These are phyloP conservation scores for Agrypnus murinus DNA, from an alignment of 2,888 invertebrate species.

Conservation along the genomic window DNA sequence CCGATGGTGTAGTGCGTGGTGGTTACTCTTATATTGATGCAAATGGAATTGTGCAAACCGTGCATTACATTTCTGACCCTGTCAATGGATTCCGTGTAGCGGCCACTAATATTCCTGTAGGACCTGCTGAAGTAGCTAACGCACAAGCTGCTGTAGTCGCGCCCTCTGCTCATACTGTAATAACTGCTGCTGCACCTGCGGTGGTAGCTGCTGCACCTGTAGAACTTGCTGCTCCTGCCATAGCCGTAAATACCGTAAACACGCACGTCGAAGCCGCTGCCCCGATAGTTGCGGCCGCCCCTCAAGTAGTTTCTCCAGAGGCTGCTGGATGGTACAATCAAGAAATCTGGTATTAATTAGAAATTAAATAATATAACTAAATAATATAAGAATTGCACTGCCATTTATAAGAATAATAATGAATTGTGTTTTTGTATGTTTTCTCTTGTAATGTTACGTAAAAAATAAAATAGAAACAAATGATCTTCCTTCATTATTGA, in stretches of 20 bases:
- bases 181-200: neutral
- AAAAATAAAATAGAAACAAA: too few species aligned
- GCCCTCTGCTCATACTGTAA: conserved; percentile 32
- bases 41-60: conserved; percentile 78
- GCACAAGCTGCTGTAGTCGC: conserved; percentile 38
- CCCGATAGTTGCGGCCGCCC: conserved; percentile 1
- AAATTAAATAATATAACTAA: conserved; percentile 14
- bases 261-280: neutral
- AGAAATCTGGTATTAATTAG: conserved; percentile 56
- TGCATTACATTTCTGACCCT: conserved; percentile 78
- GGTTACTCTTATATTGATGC: conserved; percentile 82
- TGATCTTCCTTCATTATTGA: too few species aligned
- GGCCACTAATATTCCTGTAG: conserved; percentile 78
- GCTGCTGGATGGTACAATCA: conserved; percentile 52
- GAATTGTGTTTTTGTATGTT: conserved; percentile 4
- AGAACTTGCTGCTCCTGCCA: neutral
- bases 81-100: conserved; percentile 79
- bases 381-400: neutral
- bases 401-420: conserved; percentile 1
- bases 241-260: neutral
- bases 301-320: conserved; percentile 30
- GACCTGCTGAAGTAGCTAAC: conserved; percentile 40
- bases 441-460: too few species aligned
- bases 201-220: conserved; percentile 1
- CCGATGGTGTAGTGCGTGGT: conserved; percentile 78